Evolutionary conservation across 2,888 invertebrate genomes (phyloP).

Genomic region (Stegophylla sp.): DNA sequence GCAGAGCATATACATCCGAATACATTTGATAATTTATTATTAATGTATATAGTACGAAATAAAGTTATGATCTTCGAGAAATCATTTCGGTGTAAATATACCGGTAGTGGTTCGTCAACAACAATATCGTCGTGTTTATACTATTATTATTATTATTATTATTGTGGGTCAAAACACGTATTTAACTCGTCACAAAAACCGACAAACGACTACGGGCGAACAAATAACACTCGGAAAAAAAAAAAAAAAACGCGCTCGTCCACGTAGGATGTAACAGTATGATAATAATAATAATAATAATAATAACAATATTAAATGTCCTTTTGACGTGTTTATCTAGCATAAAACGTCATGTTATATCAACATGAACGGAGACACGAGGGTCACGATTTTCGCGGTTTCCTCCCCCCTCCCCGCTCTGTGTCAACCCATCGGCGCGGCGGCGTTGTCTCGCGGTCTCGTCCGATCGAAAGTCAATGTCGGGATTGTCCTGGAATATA

Average conservation of each 20-base stretch:
- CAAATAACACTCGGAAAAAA: no score
- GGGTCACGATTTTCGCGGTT: constrained; percentile 50
- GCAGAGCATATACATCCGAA: no score
- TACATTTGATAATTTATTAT: no score
- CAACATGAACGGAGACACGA: constrained; percentile 6
- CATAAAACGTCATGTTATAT: constrained; percentile 46
- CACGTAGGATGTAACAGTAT: no score
- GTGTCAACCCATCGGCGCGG: not conserved
- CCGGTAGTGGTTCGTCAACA: no score
- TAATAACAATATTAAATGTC: constrained; percentile 30
- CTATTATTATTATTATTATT: not conserved
- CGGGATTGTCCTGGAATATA: not conserved
- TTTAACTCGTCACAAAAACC: not conserved
- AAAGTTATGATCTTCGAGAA: no score
- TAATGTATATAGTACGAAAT: no score
- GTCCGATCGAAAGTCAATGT: constrained; percentile 28
- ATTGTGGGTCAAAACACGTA: not conserved
- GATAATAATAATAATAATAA: constrained; percentile 1
- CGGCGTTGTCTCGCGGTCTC: not conserved
- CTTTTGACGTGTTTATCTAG: constrained; percentile 44
- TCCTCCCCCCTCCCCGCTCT: not conserved
- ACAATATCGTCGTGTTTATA: no score
- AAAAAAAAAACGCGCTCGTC: not conserved
- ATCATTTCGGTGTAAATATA: no score
- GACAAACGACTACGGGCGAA: constrained; percentile 2